phyloP scores from a whole-genome alignment of 2,797 vertebrate genomes.

The Darevskia nairensis region DNA sequence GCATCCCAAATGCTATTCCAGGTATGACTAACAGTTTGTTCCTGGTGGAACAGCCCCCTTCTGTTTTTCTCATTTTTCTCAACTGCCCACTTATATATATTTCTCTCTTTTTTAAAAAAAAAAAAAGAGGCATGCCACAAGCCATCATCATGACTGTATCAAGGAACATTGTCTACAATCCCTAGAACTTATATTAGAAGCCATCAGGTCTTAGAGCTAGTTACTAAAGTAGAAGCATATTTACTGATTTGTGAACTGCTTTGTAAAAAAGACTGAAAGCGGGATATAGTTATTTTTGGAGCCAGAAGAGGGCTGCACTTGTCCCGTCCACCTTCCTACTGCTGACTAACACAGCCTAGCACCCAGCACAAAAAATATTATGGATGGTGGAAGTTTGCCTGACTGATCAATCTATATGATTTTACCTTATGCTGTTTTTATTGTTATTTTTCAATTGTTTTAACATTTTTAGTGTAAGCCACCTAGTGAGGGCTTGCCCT shows the following conservation, averaged over 20 bases:
- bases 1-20: background rate
- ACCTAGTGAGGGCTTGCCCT: too few relatives aligned
- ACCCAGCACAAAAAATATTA: background rate
- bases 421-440: background rate
- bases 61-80: too few relatives aligned
- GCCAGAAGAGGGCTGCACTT: background rate
- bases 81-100: background rate
- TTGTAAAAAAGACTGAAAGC: too few relatives aligned
- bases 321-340: background rate
- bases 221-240: background rate
- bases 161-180: background rate
- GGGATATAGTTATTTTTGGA: background rate
- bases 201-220: background rate
- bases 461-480: background rate
- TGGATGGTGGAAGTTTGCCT: background rate
- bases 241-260: too few relatives aligned
- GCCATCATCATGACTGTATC: background rate
- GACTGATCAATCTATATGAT: background rate
- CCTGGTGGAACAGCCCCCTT: background rate
- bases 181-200: background rate
- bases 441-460: background rate
- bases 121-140: background rate
- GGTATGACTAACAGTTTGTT: background rate
- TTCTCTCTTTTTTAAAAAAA: background rate
- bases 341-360: background rate